phyloP scores from a whole-genome alignment of 2,797 vertebrate genomes.

The Tokudaia tokunoshimensis region DNA sequence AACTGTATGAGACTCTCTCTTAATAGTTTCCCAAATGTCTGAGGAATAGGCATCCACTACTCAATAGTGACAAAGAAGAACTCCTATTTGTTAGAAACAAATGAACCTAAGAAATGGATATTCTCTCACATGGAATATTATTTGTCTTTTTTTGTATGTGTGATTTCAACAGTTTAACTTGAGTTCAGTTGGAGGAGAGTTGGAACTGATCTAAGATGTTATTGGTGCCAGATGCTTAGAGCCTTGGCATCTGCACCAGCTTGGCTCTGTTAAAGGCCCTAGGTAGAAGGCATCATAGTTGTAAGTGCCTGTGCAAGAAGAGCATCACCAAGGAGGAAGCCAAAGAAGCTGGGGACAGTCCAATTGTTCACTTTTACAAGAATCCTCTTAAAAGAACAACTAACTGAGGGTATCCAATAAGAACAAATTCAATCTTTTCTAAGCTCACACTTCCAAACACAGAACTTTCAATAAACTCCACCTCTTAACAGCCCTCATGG shows the following conservation, averaged over 20 bases:
- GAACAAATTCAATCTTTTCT: neutral
- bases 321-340: neutral
- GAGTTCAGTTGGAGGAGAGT: neutral
- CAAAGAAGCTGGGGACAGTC: neutral
- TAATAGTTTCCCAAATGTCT: neutral
- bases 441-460: neutral
- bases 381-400: neutral
- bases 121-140: neutral
- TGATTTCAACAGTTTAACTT: neutral
- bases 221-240: neutral
- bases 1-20: neutral
- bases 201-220: neutral
- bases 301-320: no score
- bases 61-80: neutral
- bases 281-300: neutral
- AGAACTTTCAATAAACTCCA: no score
- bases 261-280: neutral
- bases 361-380: neutral
- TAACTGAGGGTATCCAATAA: neutral
- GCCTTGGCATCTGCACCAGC: neutral
- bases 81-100: slow-evolving; percentile 7
- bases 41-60: neutral
- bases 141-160: neutral
- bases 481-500: neutral
- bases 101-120: neutral